Evolutionary conservation across 2,888 invertebrate species (phyloP), one percentile per base, ranked within the genome.

Genomic region (Agonopterix heracliana): DNA sequence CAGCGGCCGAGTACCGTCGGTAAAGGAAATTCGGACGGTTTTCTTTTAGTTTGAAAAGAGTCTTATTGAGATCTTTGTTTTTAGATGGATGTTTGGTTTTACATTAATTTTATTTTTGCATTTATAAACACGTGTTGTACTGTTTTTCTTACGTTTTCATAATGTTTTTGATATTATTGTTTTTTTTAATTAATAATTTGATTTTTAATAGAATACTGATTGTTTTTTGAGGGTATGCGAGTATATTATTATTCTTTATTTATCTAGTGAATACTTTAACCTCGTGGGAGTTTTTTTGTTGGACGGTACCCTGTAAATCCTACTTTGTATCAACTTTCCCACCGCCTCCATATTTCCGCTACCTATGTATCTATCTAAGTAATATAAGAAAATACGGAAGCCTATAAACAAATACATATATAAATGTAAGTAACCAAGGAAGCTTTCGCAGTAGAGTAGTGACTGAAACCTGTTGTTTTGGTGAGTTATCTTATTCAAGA

Each of bases 261-360:
- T 14, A 11, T 9, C 34, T n/a, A 1, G n/a, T 10, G 5, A 26
- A 5, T 26, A 26, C n/a, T 41, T 41, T 36, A 9, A n/a, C 38
- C 3, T n/a, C 9, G 38, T 38, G 2, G 47, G 17, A 41, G 50
- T 14, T 64, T 63, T 63, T 60, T 65, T 45, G 61, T 61, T 76
- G 46, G 64, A 74, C 82, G 62, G 68, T 87, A 82, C 82, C 26
- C 74, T 79, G 82, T 78, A 83, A 81, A 81, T 78, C 75, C 73
- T 78, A 81, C 82, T 82, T 81, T 75, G 81, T 80, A 82, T 83
- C 81, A 82, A 82, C 79, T 84, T 81, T 81, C 80, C 72, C 68
- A 68, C 64, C 69, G 79, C 79, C 78, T 80, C 83, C 84, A 83
- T 81, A 81, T 80, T 83, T 81, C 83, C 71, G 69, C 66, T 51